phyloP scores from a whole-genome alignment of 2,797 vertebrate genomes.

The Sebastes taczanowskii region DNA sequence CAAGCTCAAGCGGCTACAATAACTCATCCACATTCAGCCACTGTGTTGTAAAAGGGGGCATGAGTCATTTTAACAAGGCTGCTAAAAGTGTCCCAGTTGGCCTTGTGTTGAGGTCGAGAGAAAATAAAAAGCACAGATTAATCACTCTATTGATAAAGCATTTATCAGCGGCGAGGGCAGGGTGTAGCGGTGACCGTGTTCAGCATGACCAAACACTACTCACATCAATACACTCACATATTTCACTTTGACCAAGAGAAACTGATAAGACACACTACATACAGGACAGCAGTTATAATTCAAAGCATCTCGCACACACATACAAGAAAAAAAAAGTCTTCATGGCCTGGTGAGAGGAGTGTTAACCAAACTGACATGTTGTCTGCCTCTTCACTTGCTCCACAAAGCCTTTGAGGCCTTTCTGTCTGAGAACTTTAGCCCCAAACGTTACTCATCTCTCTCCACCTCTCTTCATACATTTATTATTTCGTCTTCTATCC shows the following conservation, averaged over 20 bases:
- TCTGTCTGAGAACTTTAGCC: not conserved
- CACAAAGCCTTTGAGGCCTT: slow-evolving; percentile 16
- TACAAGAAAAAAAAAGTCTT: not conserved
- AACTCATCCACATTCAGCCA: slow-evolving; percentile 15
- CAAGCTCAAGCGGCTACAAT: not conserved
- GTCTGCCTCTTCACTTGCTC: not conserved
- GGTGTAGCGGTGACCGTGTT: not conserved
- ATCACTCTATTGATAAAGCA: slow-evolving; percentile 11
- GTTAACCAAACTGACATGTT: not conserved
- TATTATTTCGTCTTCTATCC: not conserved
- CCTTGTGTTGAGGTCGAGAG: slow-evolving; percentile 5
- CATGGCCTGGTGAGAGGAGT: not conserved
- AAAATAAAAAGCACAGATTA: slow-evolving; percentile 14
- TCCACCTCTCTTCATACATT: not conserved
- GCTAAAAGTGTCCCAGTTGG: slow-evolving; percentile 17
- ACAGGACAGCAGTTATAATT: not conserved
- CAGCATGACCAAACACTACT: slow-evolving; percentile 2
- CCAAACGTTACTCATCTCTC: not conserved
- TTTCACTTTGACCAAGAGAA: not conserved
- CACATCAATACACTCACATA: not conserved
- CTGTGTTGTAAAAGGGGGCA: slow-evolving; percentile 9
- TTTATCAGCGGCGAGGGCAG: not conserved
- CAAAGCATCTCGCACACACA: not conserved
- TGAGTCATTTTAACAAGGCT: slow-evolving; percentile 41
- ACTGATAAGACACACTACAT: not conserved